Base-by-base conservation (phyloP, 2,888 invertebrate genomes). In the Acanthosepion pharaonis region DNA sequence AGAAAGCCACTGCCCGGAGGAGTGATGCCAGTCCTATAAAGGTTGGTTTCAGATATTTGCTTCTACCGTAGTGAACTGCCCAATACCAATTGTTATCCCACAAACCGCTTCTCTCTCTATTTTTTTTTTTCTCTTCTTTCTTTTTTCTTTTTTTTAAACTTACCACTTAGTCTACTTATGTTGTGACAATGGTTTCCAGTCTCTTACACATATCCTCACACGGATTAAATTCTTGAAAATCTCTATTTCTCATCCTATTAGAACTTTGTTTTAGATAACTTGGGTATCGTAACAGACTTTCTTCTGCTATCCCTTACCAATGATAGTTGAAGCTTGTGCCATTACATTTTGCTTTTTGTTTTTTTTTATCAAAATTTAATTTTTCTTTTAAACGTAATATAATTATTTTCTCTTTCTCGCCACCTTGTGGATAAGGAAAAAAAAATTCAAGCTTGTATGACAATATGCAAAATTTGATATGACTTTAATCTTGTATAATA, bases 1-100 rank as follows among this genome's bases (percentile, higher is more conserved):
- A 49, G 92, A 48, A 53, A 53, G 11, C n/a, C 92, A 51, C 49
- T 49, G 51, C 49, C n/a, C 51, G 53, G n/a, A 49, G 49, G 49
- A 92, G 25, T n/a, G 92, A 92, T 92, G 92, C 92, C 92, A 92
- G 51, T 49, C 92, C 92, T 49, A 92, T 92, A 92, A 92, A 92
- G 92, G 92, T 92, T n/a, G 92, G 92, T 92, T 48, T 78, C 78
- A 78, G 78, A 78, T 78, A 78, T 78, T 78, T 78, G 78, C 78
- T 78, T 78, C 78, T 78, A n/a, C 78, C 78, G 78, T 78, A 78
- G 78, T 78, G n/a, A 78, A 78, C 78, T 78, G 78, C 78, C 78
- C 78, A 33, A 78, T 78, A 78, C 78, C 78, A 78, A 78, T 78
- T 78, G 78, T 78, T 78, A 78, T 33, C 78, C 78, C n/a, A 78